phyloP scores from a whole-genome alignment of 2,113 vertebrate genomes.

The Corapipo altera region DNA sequence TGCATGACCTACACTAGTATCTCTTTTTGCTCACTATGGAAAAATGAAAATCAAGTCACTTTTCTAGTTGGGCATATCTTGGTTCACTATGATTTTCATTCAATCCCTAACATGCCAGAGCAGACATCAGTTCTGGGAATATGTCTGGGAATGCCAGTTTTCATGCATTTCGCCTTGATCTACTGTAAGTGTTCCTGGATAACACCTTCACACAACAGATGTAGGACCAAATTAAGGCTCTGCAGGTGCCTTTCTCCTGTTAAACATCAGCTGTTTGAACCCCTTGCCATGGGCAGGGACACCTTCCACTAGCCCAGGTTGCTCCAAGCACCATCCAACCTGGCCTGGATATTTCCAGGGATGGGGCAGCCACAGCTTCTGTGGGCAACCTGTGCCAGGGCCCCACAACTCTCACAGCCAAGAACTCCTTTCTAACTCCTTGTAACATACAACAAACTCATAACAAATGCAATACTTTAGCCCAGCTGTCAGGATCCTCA shows the following conservation, averaged over 20 bases:
- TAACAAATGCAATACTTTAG: not conserved
- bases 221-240: rapidly evolving
- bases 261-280: not conserved
- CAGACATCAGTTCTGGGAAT: not conserved
- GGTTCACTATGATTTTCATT: not conserved
- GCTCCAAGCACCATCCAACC: not conserved
- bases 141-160: not conserved
- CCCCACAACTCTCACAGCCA: not conserved
- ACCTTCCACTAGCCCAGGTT: not conserved
- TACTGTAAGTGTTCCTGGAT: rapidly evolving
- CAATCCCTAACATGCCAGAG: not conserved
- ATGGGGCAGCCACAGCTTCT: not conserved
- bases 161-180: not conserved
- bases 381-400: not conserved
- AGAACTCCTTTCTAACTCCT: not conserved
- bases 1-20: no score
- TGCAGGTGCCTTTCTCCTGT: not conserved
- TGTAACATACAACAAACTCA: no score
- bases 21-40: not conserved
- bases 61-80: not conserved
- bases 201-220: not conserved
- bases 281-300: not conserved
- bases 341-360: not conserved
- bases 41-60: not conserved
- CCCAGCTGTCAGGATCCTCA: not conserved